Base-by-base conservation (phyloP, 2,797 vertebrate species). In the Semaprochilodus insignis region DNA sequence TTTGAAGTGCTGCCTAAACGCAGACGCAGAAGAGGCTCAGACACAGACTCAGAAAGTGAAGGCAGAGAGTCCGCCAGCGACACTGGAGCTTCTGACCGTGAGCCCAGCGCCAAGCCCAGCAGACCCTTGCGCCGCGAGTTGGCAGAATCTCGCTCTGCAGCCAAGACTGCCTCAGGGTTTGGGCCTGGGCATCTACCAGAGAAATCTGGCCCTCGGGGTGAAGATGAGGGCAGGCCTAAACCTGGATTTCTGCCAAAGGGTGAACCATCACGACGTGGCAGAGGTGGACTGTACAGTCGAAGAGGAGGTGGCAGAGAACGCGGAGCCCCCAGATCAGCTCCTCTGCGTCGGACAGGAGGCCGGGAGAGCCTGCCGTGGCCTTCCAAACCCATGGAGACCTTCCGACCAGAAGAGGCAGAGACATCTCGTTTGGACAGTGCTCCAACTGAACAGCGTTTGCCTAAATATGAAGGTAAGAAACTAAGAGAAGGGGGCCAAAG, bases 31-130 rank as follows among this genome's bases (percentile, higher is more conserved):
- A 95, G 97, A 0, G 98, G 97, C 40, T 99, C 98, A 0, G 96
- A 99, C 92, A 99, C 98, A 0, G 98, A 99, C 88, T 98, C 98
- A 19, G 98, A 99, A 90, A 99, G 97, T 0, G 98, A 99, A 91
- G 94, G 97, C 34, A 96, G 96, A 78, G 98, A 99, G 91, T 99
- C 98, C 0, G 97, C 98, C 0, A 99, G 98, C 67, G 97, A 98
- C 83, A 98, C 97, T 0, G 96, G 97, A 52, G 95, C 97, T 5
- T 98, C 97, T 0, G 98, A 99, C 90, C 97, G 97, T 7, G 98
- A 99, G 86, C 97, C 96, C 4, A 95, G 93, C 85, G 83, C 92
- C 69, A 96, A 96, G 87, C 94, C 95, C 11, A 92, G 81, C 84
- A 92, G 91, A 74, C 92, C 94, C 3, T 78, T 95, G 7, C 91